phyloP scores from a whole-genome alignment of 2,888 invertebrate genomes.

The Sinohyriopsis cumingii region DNA sequence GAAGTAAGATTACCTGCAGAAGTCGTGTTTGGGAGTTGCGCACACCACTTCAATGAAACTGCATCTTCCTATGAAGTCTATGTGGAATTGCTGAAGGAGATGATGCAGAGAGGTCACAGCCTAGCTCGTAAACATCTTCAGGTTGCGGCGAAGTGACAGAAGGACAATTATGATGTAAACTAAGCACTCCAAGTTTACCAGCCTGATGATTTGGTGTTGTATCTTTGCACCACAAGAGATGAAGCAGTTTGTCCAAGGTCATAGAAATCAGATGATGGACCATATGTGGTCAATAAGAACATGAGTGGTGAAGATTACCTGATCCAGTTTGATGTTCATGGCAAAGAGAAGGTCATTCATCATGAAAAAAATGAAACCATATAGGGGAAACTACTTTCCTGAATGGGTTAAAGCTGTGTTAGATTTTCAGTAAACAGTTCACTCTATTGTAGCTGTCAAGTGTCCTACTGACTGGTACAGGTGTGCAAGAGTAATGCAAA shows the following conservation, averaged over 20 bases:
- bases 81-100: constrained; percentile 11
- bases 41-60: constrained; percentile 1
- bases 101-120: constrained; percentile 14
- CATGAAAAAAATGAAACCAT: constrained; percentile 15
- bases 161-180: not conserved
- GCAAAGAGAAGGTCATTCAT: constrained; percentile 3
- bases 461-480: too few relatives aligned
- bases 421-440: too few relatives aligned
- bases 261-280: constrained; percentile 6
- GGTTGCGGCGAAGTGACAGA: constrained; percentile 1
- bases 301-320: not conserved
- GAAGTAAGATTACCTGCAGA: constrained; percentile 34
- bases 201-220: not conserved
- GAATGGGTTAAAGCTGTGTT: not conserved
- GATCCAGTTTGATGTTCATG: not conserved
- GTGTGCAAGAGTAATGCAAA: too few relatives aligned
- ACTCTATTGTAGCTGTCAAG: too few relatives aligned
- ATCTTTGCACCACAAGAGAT: not conserved
- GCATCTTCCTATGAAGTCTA: constrained; percentile 11
- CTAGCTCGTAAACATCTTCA: constrained; percentile 13
- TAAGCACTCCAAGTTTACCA: too few relatives aligned
- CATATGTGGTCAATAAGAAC: not conserved
- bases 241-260: constrained; percentile 1
- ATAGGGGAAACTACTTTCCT: constrained; percentile 7
- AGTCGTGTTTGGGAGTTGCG: too few relatives aligned